Base-by-base conservation (phyloP, 1,140 invertebrate species). In the Drosophila funebris region DNA sequence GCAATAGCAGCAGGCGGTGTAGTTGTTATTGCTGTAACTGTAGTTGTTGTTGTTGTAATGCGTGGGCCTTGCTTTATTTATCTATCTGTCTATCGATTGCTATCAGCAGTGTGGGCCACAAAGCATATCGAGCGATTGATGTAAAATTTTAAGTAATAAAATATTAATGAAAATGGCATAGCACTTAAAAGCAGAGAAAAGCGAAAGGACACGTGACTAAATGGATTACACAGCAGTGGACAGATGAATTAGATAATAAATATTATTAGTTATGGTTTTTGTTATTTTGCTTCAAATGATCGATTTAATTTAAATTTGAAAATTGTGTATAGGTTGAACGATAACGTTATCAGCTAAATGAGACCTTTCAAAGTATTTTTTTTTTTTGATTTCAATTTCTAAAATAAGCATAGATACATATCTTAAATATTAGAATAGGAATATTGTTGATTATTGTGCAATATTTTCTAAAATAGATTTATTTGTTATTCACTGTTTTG, bases 51-150 rank as follows among this genome's bases (percentile, higher is more conserved):
- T 76, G 13, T 7, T 33, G 33, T 33, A 57, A 18, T 70, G 74
- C 78, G 78, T 81, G 78, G 78, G 74, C 36, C 67, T 50, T 16
- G 27, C 56, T 62, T 69, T 69, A 61, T 76, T 75, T 81, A 53
- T 66, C 62, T 72, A 27, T 56, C 37, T 56, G 53, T 73, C 63
- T 63, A 73, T 78, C 39, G 76, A 39, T 50, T 57, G 48, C 53
- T 62, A 78, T 62, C 43, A 52, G 41, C 48, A 39, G 39, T 70
- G 33, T 46, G 29, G 43, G 57, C 29, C 22, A 18, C 53, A 54
- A 62, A 29, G 46, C 53, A 73, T 27, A 41, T 46, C 18, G 48
- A 39, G 29, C 20, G 54, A 70, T 69, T 44, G 44, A 58, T 63
- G 61, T 67, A 24, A 11, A 50, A 71, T 50, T 39, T 46, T 6